Percentiles rank a stretch among this genome's conserved stretches.
Conservation (phyloP, 2,797 vertebrate species). For the Malacoctenus gilli region DNA sequence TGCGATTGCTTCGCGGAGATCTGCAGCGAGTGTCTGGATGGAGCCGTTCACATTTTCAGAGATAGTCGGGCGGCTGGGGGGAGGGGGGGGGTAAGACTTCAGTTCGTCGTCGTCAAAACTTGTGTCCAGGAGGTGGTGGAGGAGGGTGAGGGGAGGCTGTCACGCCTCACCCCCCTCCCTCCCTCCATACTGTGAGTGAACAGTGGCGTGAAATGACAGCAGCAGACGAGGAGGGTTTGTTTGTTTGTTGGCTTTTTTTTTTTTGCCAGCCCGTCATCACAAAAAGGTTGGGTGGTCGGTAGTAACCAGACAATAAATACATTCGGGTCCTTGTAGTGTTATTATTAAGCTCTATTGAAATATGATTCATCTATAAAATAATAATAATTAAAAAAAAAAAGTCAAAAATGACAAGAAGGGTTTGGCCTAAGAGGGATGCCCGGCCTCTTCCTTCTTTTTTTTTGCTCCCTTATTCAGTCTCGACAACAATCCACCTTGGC, state of each 20-base stretch:
- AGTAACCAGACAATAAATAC: constrained; percentile 89
- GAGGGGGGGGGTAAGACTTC: constrained; percentile 75
- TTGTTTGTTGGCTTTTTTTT: constrained; percentile 11
- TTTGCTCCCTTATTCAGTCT: constrained; percentile 74
- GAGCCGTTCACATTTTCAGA: constrained; percentile 80
- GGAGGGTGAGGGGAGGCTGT: constrained; percentile 3
- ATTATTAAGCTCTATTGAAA: constrained; percentile 81
- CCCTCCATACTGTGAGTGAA: too few species aligned
- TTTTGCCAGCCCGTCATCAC: constrained; percentile 66
- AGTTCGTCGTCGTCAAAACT: too few species aligned
- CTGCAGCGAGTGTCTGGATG: constrained; percentile 73
- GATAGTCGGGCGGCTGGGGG: too few species aligned
- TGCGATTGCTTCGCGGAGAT: constrained; percentile 57
- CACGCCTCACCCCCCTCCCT: too few species aligned
- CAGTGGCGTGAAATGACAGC: constrained; percentile 82
- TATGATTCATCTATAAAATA: constrained; percentile 58
- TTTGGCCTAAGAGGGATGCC: constrained; percentile 63
- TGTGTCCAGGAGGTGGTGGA: too few species aligned
- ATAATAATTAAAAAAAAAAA: constrained; percentile 13
- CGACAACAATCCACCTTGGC: constrained; percentile 59
- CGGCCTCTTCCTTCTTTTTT: constrained; percentile 64
- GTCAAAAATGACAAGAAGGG: constrained; percentile 45
- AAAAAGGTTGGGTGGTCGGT: constrained; percentile 64
- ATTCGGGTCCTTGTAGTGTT: constrained; percentile 86
- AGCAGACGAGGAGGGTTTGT: constrained; percentile 80